phyloP scores from a whole-genome alignment of 2,888 invertebrate species.

The Volucella zonaria region DNA sequence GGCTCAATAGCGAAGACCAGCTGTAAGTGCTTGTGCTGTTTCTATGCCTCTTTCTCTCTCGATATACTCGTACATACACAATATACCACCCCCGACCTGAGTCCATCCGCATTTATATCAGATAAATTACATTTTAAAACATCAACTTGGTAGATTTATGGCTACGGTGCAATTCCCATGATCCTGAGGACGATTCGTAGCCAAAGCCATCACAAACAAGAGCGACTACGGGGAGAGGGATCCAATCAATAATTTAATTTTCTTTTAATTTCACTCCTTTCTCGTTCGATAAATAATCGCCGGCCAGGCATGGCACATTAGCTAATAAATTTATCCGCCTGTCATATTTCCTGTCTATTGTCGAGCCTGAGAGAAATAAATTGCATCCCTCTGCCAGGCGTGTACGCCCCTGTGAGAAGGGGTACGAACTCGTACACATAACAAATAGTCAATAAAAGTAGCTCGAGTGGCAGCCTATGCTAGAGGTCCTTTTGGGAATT shows the following conservation, averaged over 20 bases:
- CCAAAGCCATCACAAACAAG: neutral
- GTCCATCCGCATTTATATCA: constrained; percentile 60
- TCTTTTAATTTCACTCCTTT: constrained; percentile 71
- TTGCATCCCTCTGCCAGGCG: constrained; percentile 11
- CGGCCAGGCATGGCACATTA: constrained; percentile 68
- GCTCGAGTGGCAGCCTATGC: constrained; percentile 40
- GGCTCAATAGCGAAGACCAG: constrained; percentile 50
- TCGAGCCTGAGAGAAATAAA: constrained; percentile 58
- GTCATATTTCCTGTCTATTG: constrained; percentile 71
- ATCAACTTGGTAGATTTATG: constrained; percentile 70
- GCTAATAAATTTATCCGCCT: constrained; percentile 71
- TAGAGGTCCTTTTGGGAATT: constrained; percentile 58
- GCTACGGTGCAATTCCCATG: constrained; percentile 59
- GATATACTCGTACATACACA: too few species aligned
- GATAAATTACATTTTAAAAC: constrained; percentile 74
- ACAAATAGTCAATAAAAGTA: constrained; percentile 48
- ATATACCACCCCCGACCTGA: neutral
- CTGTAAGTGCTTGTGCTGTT: constrained; percentile 51
- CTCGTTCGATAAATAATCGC: constrained; percentile 70
- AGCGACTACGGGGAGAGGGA: too few species aligned
- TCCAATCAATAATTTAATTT: constrained; percentile 71
- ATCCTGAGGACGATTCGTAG: constrained; percentile 46
- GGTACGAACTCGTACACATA: constrained; percentile 22
- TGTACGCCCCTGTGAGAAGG: neutral
- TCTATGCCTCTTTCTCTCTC: neutral